A percentile compares a stretch with the other conserved stretches of the same genome.
Evolutionary conservation across 2,888 invertebrate species (phyloP).

Genomic region (Drosophila eohydei): DNA sequence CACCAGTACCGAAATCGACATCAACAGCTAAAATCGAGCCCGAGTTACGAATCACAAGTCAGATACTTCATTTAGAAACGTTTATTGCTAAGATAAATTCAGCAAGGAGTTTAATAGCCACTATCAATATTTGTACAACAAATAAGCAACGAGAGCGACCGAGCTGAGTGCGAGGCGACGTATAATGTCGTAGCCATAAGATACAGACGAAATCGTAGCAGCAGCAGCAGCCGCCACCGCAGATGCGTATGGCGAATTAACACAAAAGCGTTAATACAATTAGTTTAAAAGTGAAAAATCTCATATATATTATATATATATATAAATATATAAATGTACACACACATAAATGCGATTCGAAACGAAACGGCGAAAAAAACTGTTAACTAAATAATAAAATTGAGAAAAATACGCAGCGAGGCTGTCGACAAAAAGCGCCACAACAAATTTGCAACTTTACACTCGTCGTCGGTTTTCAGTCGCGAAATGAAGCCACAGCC

Average conservation of each 20-base stretch:
- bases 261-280: conserved; percentile 76
- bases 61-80: conserved; percentile 57
- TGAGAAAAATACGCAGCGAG: conserved; percentile 39
- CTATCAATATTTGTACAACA: conserved; percentile 72
- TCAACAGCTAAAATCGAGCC: not conserved
- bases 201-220: conserved; percentile 36
- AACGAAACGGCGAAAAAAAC: conserved; percentile 42
- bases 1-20: not conserved
- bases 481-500: conserved; percentile 77
- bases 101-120: conserved; percentile 62
- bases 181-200: conserved; percentile 52
- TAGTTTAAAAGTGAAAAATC: conserved; percentile 75
- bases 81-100: conserved; percentile 72
- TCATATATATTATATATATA: conserved; percentile 35
- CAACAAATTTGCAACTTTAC: conserved; percentile 73
- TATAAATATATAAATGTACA: conserved; percentile 13
- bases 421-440: conserved; percentile 66
- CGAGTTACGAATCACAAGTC: conserved; percentile 12
- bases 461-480: conserved; percentile 71
- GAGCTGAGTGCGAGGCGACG: conserved; percentile 24
- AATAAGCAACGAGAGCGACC: conserved; percentile 62
- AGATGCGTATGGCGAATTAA: conserved; percentile 74
- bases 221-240: conserved; percentile 19
- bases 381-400: conserved; percentile 47
- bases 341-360: conserved; percentile 20